Conservation (phyloP, 2,113 vertebrate species). For the Xiphophorus maculatus region DNA sequence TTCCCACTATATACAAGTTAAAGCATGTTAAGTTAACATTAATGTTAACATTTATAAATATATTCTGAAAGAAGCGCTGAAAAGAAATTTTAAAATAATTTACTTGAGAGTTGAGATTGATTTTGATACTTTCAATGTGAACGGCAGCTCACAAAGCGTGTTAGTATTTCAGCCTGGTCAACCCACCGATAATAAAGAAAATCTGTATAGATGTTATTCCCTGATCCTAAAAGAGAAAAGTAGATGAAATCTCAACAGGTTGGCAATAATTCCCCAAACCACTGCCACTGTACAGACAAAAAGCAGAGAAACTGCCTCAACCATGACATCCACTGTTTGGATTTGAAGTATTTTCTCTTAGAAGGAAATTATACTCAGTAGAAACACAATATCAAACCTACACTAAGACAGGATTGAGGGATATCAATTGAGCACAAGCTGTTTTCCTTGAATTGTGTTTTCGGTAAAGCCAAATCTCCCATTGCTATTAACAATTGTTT, state of each 20-base stretch:
- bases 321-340: not conserved
- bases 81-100: not conserved
- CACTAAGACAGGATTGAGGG: not conserved
- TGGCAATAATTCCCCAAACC: not conserved
- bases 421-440: not conserved
- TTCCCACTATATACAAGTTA: no score
- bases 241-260: not conserved
- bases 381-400: not conserved
- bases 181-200: slow-evolving; percentile 5
- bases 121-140: not conserved
- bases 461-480: not conserved
- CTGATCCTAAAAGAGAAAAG: not conserved
- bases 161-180: not conserved
- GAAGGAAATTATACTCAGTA: not conserved
- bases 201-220: not conserved
- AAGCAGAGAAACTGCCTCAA: not conserved
- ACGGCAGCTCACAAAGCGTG: not conserved
- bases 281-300: not conserved
- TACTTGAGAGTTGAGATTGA: not conserved
- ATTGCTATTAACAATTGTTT: not conserved
- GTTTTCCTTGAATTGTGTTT: not conserved
- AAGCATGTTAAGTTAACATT: no score
- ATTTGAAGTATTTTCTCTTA: not conserved
- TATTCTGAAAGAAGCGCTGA: not conserved
- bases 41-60: not conserved